These are phyloP conservation scores for Masticophis lateralis DNA, from an alignment of 2,797 vertebrate species.

Conservation along the genomic window DNA sequence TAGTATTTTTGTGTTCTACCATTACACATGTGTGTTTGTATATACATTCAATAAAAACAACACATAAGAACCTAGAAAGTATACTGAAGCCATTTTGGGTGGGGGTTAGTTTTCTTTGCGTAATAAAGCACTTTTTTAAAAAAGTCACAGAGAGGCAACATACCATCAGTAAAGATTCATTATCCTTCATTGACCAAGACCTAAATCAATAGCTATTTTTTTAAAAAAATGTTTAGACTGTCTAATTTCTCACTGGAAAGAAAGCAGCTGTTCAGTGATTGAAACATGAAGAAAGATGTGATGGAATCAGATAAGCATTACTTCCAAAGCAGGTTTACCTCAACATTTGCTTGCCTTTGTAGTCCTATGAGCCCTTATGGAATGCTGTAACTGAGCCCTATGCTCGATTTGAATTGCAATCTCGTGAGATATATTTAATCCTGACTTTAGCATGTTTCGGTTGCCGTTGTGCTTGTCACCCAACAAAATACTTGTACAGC, in stretches of 20 bases:
- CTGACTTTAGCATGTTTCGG: conserved; percentile 59
- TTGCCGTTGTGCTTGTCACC: conserved; percentile 39
- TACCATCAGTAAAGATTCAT: conserved; percentile 19
- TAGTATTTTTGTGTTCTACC: background rate
- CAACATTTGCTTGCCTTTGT: conserved; percentile 65
- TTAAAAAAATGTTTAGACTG: background rate
- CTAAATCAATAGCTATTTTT: conserved; percentile 27
- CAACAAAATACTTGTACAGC: background rate
- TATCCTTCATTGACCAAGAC: conserved; percentile 41
- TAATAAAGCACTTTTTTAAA: background rate
- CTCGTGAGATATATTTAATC: conserved; percentile 59
- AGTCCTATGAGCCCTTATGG: conserved; percentile 59
- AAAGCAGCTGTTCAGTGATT: conserved; percentile 69
- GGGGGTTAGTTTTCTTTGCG: background rate
- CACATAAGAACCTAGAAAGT: background rate
- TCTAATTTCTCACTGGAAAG: conserved; percentile 46
- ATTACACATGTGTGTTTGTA: background rate
- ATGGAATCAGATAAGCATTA: conserved; percentile 70
- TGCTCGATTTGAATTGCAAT: conserved; percentile 66
- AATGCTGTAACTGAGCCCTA: conserved; percentile 69
- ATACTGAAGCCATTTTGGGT: too few species aligned
- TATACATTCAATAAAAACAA: background rate
- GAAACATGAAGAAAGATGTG: conserved; percentile 74
- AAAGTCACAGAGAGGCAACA: conserved; percentile 25
- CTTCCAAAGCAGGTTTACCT: conserved; percentile 67